Base-by-base conservation (phyloP, 2,113 vertebrate genomes). In the Cyprinus carpio region DNA sequence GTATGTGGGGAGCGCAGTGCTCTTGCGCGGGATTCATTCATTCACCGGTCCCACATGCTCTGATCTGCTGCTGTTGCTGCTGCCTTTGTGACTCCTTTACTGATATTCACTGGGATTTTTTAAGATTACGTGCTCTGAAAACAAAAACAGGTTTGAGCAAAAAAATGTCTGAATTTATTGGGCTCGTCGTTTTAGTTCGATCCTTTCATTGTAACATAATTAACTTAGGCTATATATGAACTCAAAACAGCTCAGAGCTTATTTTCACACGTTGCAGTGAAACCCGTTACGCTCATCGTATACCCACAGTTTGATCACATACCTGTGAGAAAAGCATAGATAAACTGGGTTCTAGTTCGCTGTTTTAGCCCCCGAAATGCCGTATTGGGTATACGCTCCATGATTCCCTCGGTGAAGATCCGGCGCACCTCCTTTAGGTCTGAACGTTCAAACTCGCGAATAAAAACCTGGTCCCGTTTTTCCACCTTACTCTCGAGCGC, bases 341-440 rank as follows among this genome's bases (percentile, higher is more conserved):
- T 87, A 89, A 97, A 91, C 92, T 97, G 97, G 29, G 95, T 95
- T 87, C 92, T 93, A 85, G 96, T 96, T 91, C 97, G 97, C 90
- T 98, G 95, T 83, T 93, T 93, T 88, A 99, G 92, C 88, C 96
- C 97, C 85, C 97, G 92, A 84, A 99, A 97, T 71, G 97, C 97
- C 51, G 97, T 96, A 92, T 98, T 98, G 87, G 97, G 98, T 91
- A 98, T 96, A 92, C 98, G 92, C 93, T 99, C 98, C 95, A 97
- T 95, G 90, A 99, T 99, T 74, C 98, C 98, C 88, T 98, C 97
- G 90, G 95, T 96, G 91, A 99, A 99, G 90, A 99, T 99, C 91
- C 97, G 97, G 84, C 96, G 95, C 91, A 95, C 97, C 91, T 94
- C 95, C 87, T 95, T 95, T 58, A 96, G 94, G 87, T 99, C 97